Conservation (phyloP, 2,113 vertebrate genomes). For the Leptobrachium leishanense region DNA sequence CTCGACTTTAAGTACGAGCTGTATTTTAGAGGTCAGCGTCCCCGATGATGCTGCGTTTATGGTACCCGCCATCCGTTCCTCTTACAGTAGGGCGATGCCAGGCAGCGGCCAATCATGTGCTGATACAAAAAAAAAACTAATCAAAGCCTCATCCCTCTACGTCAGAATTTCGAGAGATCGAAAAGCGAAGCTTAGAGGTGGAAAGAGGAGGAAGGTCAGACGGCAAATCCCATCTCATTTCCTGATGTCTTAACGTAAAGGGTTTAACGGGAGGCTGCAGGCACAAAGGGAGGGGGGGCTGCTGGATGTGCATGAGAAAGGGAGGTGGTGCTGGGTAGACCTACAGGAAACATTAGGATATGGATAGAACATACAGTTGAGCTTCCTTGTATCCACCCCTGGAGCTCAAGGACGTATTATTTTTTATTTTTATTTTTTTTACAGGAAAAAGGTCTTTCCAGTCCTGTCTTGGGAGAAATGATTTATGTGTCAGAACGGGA, state of each 20-base stretch:
- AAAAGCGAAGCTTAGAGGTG: slow-evolving; percentile 19
- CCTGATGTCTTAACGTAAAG: slow-evolving; percentile 43
- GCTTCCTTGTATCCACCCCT: slow-evolving; percentile 9
- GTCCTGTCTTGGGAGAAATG: slow-evolving; percentile 23
- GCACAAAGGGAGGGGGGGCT: slow-evolving; percentile 11
- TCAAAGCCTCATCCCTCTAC: slow-evolving; percentile 28
- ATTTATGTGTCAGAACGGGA: slow-evolving; percentile 20
- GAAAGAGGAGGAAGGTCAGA: slow-evolving; percentile 41
- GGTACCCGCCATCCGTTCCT: neutral
- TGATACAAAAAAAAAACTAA: neutral
- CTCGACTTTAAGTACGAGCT: neutral
- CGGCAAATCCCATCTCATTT: slow-evolving; percentile 47
- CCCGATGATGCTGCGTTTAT: neutral
- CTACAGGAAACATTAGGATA: slow-evolving; percentile 43
- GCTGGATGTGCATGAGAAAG: slow-evolving; percentile 10
- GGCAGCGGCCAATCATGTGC: slow-evolving; percentile 8
- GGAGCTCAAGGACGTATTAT: neutral
- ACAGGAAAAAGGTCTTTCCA: slow-evolving; percentile 35
- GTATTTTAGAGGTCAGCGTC: neutral
- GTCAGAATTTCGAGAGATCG: slow-evolving; percentile 29
- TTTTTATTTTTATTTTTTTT: neutral
- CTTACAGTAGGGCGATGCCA: neutral
- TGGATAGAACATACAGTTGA: slow-evolving; percentile 19
- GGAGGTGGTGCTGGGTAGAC: neutral
- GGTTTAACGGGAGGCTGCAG: slow-evolving; percentile 33